These are phyloP conservation scores for Tiliacea aurago DNA, from an alignment of 2,888 invertebrate species.

Conservation along the genomic window DNA sequence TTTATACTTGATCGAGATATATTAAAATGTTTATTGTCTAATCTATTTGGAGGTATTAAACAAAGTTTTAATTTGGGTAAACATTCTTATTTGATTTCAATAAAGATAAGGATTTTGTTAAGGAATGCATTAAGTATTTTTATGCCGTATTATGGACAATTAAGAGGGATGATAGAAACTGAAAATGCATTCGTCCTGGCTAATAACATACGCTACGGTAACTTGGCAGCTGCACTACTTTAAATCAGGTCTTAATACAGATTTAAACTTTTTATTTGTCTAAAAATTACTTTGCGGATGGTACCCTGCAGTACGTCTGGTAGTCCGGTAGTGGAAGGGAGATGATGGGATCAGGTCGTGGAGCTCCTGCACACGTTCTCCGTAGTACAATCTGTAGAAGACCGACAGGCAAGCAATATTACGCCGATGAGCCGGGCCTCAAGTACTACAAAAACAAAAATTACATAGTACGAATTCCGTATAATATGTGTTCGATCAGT, in stretches of 20 bases:
- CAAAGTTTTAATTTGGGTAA: constrained; percentile 67
- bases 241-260: neutral
- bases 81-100: constrained; percentile 63
- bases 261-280: neutral
- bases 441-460: too few relatives aligned
- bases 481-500: too few relatives aligned
- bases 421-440: too few relatives aligned
- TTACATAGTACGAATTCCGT: too few relatives aligned
- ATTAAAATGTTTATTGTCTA: constrained; percentile 65
- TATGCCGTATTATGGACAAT: neutral
- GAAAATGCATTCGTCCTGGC: neutral
- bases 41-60: constrained; percentile 63
- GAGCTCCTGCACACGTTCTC: too few relatives aligned
- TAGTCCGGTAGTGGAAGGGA: too few relatives aligned
- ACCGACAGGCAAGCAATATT: too few relatives aligned
- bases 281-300: too few relatives aligned
- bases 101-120: constrained; percentile 44
- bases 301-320: too few relatives aligned
- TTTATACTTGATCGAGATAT: constrained; percentile 60
- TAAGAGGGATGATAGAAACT: neutral
- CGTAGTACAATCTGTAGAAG: too few relatives aligned
- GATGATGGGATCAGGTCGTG: too few relatives aligned
- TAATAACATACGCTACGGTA: too few relatives aligned
- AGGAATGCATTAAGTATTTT: constrained; percentile 7
- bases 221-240: neutral